A percentile compares a stretch with the other conserved stretches of the same genome.
Conservation (phyloP, 2,888 invertebrate genomes). For the Aquatica leii region DNA sequence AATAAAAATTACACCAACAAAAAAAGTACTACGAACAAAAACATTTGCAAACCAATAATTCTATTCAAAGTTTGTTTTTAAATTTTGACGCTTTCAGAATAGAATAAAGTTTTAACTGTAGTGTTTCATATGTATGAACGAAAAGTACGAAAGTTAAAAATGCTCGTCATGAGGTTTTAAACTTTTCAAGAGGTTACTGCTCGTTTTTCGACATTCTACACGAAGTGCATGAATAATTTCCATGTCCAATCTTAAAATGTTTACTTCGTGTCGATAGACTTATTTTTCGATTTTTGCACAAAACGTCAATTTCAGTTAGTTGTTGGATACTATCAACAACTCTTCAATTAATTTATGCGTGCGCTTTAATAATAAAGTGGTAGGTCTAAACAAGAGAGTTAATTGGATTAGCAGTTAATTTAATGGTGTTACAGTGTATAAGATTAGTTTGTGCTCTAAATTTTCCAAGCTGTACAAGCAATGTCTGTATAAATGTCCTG, state of each 20-base stretch:
- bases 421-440: too few species aligned
- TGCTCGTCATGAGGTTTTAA: constrained; percentile 25
- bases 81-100: constrained; percentile 9
- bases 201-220: constrained; percentile 30
- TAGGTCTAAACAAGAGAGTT: too few species aligned
- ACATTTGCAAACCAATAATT: constrained; percentile 7
- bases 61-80: constrained; percentile 10
- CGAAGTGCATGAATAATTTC: constrained; percentile 27
- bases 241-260: constrained; percentile 1
- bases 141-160: constrained; percentile 26
- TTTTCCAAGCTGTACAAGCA: constrained; percentile 11
- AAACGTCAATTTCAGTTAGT: too few species aligned
- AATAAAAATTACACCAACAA: too few species aligned
- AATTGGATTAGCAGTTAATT: too few species aligned
- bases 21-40: background rate
- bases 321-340: too few species aligned
- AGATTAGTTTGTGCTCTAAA: too few species aligned
- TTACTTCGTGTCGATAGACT: background rate
- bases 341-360: too few species aligned
- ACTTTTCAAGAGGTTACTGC: constrained; percentile 27
- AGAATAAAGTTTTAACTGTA: constrained; percentile 17
- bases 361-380: too few species aligned
- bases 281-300: background rate
- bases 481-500: constrained; percentile 27
- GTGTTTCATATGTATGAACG: constrained; percentile 28